Base-by-base conservation (phyloP, 2,888 invertebrate genomes). In the Napeogenes sylphis region DNA sequence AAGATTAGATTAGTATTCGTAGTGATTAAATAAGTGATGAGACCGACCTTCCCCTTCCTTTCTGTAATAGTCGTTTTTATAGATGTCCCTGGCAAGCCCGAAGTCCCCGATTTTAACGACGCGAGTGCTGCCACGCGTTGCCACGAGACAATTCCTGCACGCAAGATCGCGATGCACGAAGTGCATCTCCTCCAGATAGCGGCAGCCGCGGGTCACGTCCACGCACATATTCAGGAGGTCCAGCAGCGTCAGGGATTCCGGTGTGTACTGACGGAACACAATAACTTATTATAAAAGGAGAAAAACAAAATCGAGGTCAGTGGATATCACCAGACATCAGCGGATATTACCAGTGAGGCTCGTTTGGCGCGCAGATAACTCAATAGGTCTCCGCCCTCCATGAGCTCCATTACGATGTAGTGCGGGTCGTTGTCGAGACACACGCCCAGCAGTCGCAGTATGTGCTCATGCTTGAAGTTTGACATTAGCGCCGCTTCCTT, bases 101-200 rank as follows among this genome's bases (percentile, higher is more conserved):
- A 99, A 99, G 85, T 99, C 99, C 0, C 98, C 99, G 62, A 98
- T 97, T 87, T 98, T 98, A n/a, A 98, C 97, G 13, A 97, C 94
- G 62, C 97, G 92, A 2, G 92, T 91, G 67, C 92, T 88, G 42
- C 92, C 92, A 0, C 94, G 92, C 66, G 93, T 93, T 0, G 96
- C 96, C 0, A 99, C 98, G 14, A 99, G 90, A 77, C 99, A 99
- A 87, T 99, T 99, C 58, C 99, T 92, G 69, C 98, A 98, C 0
- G 99, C 99, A 63, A 99, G 90, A 90, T 99, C 99, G 67, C 98
- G 93, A 87, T 99, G 99, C 1, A 99, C 98, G 83, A 98, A 99
- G 80, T 98, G 98, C 93, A 98, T 95, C 82, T 98, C 97, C 84
- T 99, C 99, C 66, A 99, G 89, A 83, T 99, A 99, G 61, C 96